Base-by-base conservation (phyloP, 2,888 invertebrate species). In the Anoplius nigerrimus region DNA sequence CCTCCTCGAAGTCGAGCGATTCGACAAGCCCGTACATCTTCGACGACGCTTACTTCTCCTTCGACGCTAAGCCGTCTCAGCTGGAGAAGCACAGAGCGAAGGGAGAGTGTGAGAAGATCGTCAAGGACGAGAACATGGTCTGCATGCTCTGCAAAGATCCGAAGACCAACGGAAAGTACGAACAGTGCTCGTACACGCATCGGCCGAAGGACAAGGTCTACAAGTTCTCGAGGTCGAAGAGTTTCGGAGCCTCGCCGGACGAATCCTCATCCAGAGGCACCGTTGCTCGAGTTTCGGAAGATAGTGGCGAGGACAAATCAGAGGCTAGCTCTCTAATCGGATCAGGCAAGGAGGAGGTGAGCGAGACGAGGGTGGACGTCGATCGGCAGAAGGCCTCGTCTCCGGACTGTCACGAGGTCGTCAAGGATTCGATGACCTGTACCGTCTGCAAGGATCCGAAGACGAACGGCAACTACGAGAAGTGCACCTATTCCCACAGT, bases 141-240 rank as follows among this genome's bases (percentile, higher is more conserved):
- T 95, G 95, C 86, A 92, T 92, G 84, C 91, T 94, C 0, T 96
- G 96, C 84, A 92, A 93, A 74, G 93, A 95, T 83, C 91, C 93
- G 0, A 93, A 93, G 85, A 93, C 93, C 15, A 94, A 94, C 63
- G 95, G 94, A 20, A 93, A 94, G 70, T 95, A 93, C 82, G 95
- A 96, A 86, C 94, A 94, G 22, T 97, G 96, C 85, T 94, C 95
- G 0, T 96, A 95, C 86, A 93, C 93, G 2, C 92, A 93, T 0
- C 92, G 93, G 68, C 94, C 94, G 0, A 91, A 92, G 80, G 94
- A 94, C 71, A 93, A 94, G 84, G 91, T 77, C 0, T 83, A 77
- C 55, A 73, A 81, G 2, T 84, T 83, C 45, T 70, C 64, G 2
- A 84, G 84, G 58, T 81, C 84, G 1, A 82, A 81, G 34, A 79